Percentiles rank a stretch among this genome's conserved stretches.
These are phyloP conservation scores for Idaea biselata DNA, from an alignment of 2,888 invertebrate species.

Conservation along the genomic window DNA sequence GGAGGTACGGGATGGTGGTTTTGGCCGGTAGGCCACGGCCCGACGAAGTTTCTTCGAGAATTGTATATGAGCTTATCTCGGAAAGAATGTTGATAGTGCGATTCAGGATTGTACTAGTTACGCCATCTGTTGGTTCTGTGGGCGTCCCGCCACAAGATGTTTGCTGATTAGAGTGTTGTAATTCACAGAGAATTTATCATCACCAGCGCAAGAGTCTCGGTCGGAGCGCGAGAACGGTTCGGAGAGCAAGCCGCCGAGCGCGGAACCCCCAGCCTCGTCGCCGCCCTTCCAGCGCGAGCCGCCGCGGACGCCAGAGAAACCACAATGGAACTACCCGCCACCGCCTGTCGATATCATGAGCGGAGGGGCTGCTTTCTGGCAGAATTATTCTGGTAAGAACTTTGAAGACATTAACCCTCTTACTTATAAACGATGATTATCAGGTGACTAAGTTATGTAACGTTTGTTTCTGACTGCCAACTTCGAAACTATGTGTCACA, in stretches of 20 bases:
- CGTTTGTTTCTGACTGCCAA: no score
- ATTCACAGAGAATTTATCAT: conserved; percentile 61
- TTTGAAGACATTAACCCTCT: no score
- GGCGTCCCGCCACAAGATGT: neutral
- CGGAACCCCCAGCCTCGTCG: conserved; percentile 67
- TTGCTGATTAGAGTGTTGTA: neutral
- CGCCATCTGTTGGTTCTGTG: no score
- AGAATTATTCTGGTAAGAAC: conserved; percentile 92
- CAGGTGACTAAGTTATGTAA: no score
- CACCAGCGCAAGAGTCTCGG: conserved; percentile 60
- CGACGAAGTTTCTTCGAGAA: no score
- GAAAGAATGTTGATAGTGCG: no score
- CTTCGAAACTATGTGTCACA: no score
- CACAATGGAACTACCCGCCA: conserved; percentile 79
- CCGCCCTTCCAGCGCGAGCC: conserved; percentile 73
- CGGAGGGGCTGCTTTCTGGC: conserved; percentile 93
- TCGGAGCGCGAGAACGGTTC: conserved; percentile 71
- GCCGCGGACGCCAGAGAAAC: conserved; percentile 72
- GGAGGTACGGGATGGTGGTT: no score
- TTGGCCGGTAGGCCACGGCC: no score
- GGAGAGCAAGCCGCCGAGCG: conserved; percentile 72
- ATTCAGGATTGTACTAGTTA: no score
- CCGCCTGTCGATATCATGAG: conserved; percentile 88
- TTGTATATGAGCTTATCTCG: no score
- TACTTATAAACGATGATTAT: no score